Evolutionary conservation across 2,797 vertebrate genomes (phyloP).

Genomic region (Esox masquinongy): DNA sequence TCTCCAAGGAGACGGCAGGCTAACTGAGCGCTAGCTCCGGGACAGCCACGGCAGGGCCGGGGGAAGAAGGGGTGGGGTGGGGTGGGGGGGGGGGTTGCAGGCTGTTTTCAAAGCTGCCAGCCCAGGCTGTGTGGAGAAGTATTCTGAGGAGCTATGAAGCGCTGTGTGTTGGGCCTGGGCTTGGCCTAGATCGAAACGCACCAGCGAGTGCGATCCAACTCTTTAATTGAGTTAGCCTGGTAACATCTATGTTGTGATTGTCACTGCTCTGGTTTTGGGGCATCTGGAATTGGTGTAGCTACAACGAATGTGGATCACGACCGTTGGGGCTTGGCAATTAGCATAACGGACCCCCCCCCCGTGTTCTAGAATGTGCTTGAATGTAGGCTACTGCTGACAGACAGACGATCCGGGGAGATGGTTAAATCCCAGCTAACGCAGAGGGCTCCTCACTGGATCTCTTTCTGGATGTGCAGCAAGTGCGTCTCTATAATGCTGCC

Average conservation of each 20-base stretch:
- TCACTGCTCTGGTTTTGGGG: background rate
- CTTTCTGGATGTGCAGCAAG: too few relatives aligned
- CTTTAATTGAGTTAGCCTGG: background rate
- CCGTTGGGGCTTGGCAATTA: conserved; percentile 32
- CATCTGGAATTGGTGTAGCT: background rate
- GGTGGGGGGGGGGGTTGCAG: background rate
- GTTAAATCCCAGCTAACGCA: background rate
- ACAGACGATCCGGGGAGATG: conserved; percentile 53
- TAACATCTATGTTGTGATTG: background rate
- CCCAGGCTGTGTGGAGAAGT: background rate
- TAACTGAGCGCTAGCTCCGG: background rate
- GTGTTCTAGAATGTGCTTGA: background rate
- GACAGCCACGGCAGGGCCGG: background rate
- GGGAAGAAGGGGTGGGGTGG: too few relatives aligned
- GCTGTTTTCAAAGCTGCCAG: background rate
- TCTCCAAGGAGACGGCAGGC: background rate
- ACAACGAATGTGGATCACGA: conserved; percentile 23
- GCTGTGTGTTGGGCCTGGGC: background rate
- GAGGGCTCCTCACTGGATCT: background rate
- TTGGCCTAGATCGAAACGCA: background rate
- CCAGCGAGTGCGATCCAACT: background rate
- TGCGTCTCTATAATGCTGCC: background rate
- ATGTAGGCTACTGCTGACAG: conserved; percentile 48
- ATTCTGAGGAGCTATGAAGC: background rate
- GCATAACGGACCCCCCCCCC: conserved; percentile 36